phyloP scores from a whole-genome alignment of 2,797 vertebrate genomes.

The Echeneis naucrates region DNA sequence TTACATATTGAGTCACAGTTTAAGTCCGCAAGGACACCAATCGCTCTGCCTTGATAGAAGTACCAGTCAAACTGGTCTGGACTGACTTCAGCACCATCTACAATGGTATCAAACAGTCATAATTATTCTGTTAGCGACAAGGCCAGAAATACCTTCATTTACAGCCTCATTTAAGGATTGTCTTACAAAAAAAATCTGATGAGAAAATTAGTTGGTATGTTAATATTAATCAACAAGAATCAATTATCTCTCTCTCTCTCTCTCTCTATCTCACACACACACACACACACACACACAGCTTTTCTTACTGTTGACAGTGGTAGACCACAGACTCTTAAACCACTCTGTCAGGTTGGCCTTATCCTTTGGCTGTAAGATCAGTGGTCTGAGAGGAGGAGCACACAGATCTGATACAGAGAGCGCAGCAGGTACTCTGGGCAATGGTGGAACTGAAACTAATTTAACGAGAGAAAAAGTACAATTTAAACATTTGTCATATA shows the following conservation, averaged over 20 bases:
- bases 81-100: constrained; percentile 58
- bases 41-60: constrained; percentile 72
- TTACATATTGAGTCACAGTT: constrained; percentile 65
- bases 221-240: no score
- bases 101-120: neutral
- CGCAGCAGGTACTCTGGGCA: constrained; percentile 12
- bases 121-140: neutral
- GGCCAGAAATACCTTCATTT: neutral
- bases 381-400: constrained; percentile 74
- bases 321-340: constrained; percentile 79
- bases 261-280: no score
- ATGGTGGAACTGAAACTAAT: constrained; percentile 59
- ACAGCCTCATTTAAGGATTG: neutral
- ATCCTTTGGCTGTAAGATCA: constrained; percentile 76
- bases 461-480: neutral
- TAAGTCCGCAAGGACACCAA: constrained; percentile 78
- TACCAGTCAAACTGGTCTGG: constrained; percentile 84
- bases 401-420: constrained; percentile 74
- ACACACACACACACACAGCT: neutral
- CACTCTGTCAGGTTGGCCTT: constrained; percentile 73
- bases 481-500: constrained; percentile 7
- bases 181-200: no score
- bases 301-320: constrained; percentile 57
- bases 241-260: no score
- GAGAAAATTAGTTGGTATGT: neutral